phyloP scores from a whole-genome alignment of 1,140 invertebrate genomes.

The Paralvinella palmiformis region DNA sequence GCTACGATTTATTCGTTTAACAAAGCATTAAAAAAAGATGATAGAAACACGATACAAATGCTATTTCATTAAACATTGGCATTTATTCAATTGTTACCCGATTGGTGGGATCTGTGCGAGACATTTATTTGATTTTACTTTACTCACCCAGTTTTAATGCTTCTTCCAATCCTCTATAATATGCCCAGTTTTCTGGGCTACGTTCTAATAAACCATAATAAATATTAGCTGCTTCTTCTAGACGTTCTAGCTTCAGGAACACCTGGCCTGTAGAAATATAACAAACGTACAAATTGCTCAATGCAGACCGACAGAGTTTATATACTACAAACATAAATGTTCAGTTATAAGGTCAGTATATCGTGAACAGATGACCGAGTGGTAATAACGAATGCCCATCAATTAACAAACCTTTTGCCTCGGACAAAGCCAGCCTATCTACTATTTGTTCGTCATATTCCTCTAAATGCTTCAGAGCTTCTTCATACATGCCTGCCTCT shows the following conservation, averaged over 20 bases:
- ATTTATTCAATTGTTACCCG: no score
- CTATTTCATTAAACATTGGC: no score
- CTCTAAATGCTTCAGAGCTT: conserved; percentile 81
- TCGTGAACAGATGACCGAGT: conserved; percentile 1
- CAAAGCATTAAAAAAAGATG: no score
- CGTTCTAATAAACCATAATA: conserved; percentile 80
- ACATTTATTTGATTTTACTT: no score
- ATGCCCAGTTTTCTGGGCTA: conserved; percentile 92
- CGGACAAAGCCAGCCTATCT: conserved; percentile 86
- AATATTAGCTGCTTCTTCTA: conserved; percentile 70
- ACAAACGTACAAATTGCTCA: not conserved
- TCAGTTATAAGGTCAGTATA: not conserved
- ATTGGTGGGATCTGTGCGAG: no score
- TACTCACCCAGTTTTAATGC: conserved; percentile 63
- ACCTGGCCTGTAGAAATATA: conserved; percentile 54
- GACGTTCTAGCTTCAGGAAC: conserved; percentile 61
- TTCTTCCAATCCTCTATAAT: conserved; percentile 83
- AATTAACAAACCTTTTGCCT: conserved; percentile 64
- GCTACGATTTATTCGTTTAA: no score
- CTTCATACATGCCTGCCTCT: conserved; percentile 76
- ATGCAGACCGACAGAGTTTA: conserved; percentile 15
- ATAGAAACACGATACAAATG: no score
- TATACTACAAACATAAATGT: conserved; percentile 17
- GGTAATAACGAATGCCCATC: not conserved
- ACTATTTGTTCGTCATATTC: conserved; percentile 83